Conservation (phyloP, 2,797 vertebrate species). For the Melanitta fusca region DNA sequence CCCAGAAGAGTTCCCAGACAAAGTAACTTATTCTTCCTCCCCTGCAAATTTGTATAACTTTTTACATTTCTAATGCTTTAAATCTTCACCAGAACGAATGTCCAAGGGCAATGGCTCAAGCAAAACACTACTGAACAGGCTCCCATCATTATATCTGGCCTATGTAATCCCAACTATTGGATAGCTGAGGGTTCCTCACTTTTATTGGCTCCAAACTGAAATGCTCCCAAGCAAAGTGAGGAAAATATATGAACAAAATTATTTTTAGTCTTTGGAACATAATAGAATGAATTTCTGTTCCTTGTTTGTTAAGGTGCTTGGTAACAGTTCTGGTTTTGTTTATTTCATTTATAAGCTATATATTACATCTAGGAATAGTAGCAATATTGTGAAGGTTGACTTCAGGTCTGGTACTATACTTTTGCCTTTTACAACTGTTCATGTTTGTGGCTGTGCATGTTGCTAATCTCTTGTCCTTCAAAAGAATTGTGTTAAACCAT, state of each 20-base stretch:
- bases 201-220: neutral
- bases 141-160: neutral
- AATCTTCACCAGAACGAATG: neutral
- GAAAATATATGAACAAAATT: neutral
- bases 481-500: neutral
- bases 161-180: neutral
- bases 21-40: neutral
- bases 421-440: neutral
- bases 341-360: neutral
- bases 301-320: neutral
- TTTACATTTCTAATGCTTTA: neutral
- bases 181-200: neutral
- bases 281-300: fast-evolving
- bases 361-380: neutral
- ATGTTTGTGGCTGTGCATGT: neutral
- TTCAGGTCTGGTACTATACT: neutral
- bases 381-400: neutral
- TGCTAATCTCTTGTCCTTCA: neutral
- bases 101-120: neutral
- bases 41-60: neutral
- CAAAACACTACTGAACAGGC: neutral
- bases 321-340: neutral
- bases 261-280: neutral
- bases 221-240: neutral
- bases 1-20: neutral